A percentile compares a stretch with the other conserved stretches of the same genome.
These are phyloP conservation scores for Addax nasomaculatus DNA, from an alignment of 2,113 vertebrate genomes.

Conservation along the genomic window DNA sequence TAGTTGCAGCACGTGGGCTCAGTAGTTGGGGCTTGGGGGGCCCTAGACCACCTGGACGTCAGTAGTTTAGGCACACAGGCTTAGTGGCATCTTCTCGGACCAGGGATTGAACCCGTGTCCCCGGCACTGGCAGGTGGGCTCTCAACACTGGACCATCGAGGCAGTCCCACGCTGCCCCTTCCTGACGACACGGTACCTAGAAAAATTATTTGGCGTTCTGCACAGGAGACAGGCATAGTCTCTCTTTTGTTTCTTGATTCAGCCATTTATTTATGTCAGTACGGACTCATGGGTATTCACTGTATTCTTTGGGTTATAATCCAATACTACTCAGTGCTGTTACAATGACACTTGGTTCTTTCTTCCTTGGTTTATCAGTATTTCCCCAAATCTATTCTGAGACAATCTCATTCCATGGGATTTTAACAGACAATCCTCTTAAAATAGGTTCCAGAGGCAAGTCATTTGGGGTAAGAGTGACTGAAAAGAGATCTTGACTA, in stretches of 20 bases:
- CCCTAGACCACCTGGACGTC: not conserved
- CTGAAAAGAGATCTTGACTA: not conserved
- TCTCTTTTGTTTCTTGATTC: not conserved
- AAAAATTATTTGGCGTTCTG: not conserved
- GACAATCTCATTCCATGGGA: not conserved
- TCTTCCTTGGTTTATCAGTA: not conserved
- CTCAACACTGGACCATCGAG: not conserved
- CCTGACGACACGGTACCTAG: not conserved
- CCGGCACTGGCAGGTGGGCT: not conserved
- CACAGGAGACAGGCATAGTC: not conserved
- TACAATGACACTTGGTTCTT: not conserved
- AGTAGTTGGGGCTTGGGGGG: not conserved
- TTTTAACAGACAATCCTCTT: slow-evolving; percentile 45
- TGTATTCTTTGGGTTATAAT: not conserved
- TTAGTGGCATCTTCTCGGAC: not conserved
- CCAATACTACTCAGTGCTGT: not conserved
- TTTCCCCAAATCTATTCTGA: slow-evolving; percentile 11
- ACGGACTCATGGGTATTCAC: not conserved
- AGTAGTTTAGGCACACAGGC: not conserved
- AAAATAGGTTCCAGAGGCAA: slow-evolving; percentile 24
- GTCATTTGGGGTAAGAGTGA: not conserved
- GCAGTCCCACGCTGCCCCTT: not conserved
- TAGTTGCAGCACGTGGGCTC: not conserved
- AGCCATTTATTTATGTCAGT: not conserved
- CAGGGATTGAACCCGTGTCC: not conserved